Base-by-base conservation (phyloP, 2,888 invertebrate species). In the Glaucopsyche alexis region DNA sequence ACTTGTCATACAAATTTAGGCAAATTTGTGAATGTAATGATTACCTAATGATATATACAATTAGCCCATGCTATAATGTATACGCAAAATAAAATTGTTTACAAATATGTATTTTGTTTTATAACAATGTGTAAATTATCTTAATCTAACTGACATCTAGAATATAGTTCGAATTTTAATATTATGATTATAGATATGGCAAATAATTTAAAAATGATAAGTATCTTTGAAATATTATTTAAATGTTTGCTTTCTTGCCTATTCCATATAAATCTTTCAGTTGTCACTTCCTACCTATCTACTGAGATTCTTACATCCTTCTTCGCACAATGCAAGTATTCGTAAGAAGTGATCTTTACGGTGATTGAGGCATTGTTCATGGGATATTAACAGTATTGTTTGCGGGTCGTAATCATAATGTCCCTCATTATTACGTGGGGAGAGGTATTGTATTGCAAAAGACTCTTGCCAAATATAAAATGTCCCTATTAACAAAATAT, bases 381-480 rank as follows among this genome's bases (percentile, higher is more conserved):
- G 85, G 80, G 78, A 82, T 90, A 91, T 91, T 91, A 90, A 89
- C 87, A 78, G 88, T 84, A 91, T 93, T 93, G 92, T 93, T 91
- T 92, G 90, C 80, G 79, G 79, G 14, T 67, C 83, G 80, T 91
- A 90, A 91, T 91, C 90, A 87, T 91, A 88, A 90, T 84, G 85
- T 83, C 87, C 79, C 84, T 85, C 69, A 69, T 69, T 86, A 87
- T 87, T 89, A 85, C 78, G 78, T 82, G 83, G 84, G 79, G 81
- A 78, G 74, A 77, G 82, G 82, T 81, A 84, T 72, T 77, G 77
- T 65, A 52, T 52, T 66, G 50, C 50, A 66, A 16, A 66, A 49
- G 40, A 40, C 40, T 72, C 19, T 67, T 9, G 45, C 67, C 9
- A 67, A 66, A 66, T 7, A 16, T 9, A 16, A 67, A 45, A 45